phyloP scores from a whole-genome alignment of 2,888 invertebrate genomes.

The Rhagonycha lutea region DNA sequence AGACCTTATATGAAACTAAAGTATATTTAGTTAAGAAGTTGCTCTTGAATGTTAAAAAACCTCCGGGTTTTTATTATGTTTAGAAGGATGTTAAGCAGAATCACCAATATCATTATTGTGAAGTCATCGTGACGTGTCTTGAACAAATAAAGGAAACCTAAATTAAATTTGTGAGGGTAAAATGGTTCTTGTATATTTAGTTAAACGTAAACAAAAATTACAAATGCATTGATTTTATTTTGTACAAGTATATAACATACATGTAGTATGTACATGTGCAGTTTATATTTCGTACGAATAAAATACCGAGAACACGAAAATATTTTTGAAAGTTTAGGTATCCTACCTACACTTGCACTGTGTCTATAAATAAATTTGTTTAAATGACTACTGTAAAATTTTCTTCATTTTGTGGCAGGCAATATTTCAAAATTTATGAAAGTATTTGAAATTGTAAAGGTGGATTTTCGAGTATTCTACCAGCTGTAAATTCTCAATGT shows the following conservation, averaged over 20 bases:
- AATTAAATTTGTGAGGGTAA: slow-evolving; percentile 11
- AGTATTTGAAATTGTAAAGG: background rate
- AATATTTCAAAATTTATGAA: background rate
- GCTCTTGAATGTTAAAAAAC: background rate
- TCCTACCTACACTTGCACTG: background rate
- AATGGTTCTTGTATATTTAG: background rate
- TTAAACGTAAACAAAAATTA: background rate
- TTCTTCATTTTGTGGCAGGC: background rate
- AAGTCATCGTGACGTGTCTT: slow-evolving; percentile 8
- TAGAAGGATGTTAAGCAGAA: slow-evolving; percentile 32
- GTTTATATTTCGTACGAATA: background rate
- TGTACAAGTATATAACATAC: background rate
- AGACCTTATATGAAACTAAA: background rate
- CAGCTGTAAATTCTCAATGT: background rate
- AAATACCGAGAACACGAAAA: background rate
- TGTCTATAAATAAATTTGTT: background rate
- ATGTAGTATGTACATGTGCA: background rate
- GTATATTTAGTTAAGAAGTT: background rate
- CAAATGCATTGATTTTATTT: background rate
- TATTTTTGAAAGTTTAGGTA: background rate
- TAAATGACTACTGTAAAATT: background rate
- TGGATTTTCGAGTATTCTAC: background rate
- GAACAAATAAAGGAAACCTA: slow-evolving; percentile 10
- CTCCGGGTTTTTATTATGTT: slow-evolving; percentile 8
- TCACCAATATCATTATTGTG: slow-evolving; percentile 33